Evolutionary conservation across 2,113 vertebrate species (phyloP).

Genomic region (Pteropus alecto): DNA sequence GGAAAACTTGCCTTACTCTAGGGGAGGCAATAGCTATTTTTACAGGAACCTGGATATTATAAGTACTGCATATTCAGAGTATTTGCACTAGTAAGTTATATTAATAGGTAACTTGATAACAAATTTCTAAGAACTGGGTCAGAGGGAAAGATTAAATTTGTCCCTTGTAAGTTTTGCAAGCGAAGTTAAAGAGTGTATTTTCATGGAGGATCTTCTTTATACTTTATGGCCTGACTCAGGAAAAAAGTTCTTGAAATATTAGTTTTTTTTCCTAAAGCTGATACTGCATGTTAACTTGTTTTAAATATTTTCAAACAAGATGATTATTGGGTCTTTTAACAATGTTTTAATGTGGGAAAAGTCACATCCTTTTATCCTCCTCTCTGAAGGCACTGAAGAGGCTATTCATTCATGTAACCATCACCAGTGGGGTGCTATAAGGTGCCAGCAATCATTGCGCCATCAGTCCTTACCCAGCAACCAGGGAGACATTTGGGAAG

Average conservation of each 20-base stretch:
- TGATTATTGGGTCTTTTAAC: not conserved
- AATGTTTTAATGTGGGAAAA: not conserved
- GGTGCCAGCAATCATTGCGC: not conserved
- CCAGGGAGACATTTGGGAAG: not conserved
- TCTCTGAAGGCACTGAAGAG: not conserved
- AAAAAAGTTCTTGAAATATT: not conserved
- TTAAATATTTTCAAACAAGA: not conserved
- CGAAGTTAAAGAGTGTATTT: not conserved
- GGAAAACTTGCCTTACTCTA: not conserved
- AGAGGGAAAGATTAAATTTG: constrained; percentile 34
- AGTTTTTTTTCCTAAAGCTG: not conserved
- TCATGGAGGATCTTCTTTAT: not conserved
- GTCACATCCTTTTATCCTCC: not conserved
- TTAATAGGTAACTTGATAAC: constrained; percentile 58
- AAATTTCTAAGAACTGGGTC: constrained; percentile 64
- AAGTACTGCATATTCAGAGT: not conserved
- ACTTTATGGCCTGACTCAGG: not conserved
- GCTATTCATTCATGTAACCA: not conserved
- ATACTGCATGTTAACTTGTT: not conserved
- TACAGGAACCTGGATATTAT: constrained; percentile 22
- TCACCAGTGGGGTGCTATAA: not conserved
- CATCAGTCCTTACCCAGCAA: not conserved
- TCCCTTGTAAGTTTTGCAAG: not conserved
- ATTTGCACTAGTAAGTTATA: constrained; percentile 24
- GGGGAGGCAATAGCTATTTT: constrained; percentile 10